Conservation (phyloP, 2,113 vertebrate genomes). For the Rhinichthys klamathensis region DNA sequence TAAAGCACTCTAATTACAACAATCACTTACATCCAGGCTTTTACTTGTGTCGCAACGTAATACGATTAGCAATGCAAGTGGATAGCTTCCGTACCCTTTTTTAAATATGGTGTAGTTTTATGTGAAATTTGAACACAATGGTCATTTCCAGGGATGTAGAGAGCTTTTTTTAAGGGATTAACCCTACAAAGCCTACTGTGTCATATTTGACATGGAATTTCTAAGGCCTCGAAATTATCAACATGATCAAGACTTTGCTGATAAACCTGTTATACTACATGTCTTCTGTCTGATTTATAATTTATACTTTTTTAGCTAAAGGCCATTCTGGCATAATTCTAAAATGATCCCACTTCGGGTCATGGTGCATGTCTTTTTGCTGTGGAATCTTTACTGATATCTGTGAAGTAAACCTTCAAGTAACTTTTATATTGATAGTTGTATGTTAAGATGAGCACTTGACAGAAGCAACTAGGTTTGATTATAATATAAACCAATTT, state of each 20-base stretch:
- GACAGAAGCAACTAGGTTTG: not conserved
- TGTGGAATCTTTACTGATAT: not conserved
- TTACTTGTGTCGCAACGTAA: constrained; percentile 55
- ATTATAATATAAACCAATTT: not conserved
- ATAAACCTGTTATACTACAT: not conserved
- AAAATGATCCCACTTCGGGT: not conserved
- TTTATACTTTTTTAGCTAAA: not conserved
- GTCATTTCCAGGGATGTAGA: not conserved
- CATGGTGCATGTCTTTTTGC: not conserved
- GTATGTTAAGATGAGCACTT: not conserved
- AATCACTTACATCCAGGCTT: constrained; percentile 58
- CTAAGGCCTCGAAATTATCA: not conserved
- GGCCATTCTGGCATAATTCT: not conserved
- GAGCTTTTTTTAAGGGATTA: not conserved
- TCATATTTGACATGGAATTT: not conserved
- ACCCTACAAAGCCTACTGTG: not conserved
- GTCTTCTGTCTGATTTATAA: too few relatives aligned
- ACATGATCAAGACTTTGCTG: not conserved
- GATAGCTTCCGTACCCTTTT: constrained; percentile 20
- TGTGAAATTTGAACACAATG: constrained; percentile 21
- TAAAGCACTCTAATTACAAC: constrained; percentile 59
- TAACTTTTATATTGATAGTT: not conserved
- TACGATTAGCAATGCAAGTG: constrained; percentile 48
- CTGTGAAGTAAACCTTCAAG: not conserved
- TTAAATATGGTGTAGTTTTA: constrained; percentile 33